Percentiles rank a stretch among this genome's conserved stretches.
These are phyloP conservation scores for Masnerella sp. DNA, from an alignment of 2,888 invertebrate species.

Conservation along the genomic window DNA sequence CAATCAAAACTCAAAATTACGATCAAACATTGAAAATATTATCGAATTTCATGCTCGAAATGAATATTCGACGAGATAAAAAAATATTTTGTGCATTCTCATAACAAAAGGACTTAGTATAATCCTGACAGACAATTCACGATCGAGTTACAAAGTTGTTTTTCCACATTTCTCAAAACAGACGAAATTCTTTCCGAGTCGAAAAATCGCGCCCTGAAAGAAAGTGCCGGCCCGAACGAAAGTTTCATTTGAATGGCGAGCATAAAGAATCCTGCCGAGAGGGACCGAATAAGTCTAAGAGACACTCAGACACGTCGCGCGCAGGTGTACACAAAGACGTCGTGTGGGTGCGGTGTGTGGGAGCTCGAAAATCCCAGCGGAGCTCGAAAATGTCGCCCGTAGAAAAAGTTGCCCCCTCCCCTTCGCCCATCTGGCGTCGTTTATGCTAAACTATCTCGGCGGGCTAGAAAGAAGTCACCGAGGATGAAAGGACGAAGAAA, in stretches of 20 bases:
- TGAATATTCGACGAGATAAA: background rate
- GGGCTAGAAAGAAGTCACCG: constrained; percentile 47
- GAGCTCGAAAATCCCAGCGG: constrained; percentile 63
- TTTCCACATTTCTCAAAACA: background rate
- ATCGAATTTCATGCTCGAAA: no score
- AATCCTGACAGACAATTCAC: no score
- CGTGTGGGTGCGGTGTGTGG: constrained; percentile 56
- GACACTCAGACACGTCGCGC: constrained; percentile 64
- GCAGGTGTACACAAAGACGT: constrained; percentile 42
- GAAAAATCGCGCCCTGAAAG: constrained; percentile 17
- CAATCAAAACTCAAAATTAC: no score
- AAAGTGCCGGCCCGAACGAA: constrained; percentile 43
- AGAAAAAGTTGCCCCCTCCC: constrained; percentile 66
- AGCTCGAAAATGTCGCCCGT: constrained; percentile 57
- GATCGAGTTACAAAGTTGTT: background rate
- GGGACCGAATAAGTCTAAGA: constrained; percentile 65
- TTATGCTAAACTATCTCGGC: constrained; percentile 69
- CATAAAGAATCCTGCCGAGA: constrained; percentile 48
- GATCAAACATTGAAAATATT: no score
- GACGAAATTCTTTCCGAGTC: background rate
- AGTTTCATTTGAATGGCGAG: constrained; percentile 52
- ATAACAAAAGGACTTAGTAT: no score
- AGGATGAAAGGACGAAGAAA: constrained; percentile 47
- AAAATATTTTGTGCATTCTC: no score
- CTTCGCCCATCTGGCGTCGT: constrained; percentile 57